These are phyloP conservation scores for Hyphantria cunea DNA, from an alignment of 1,140 invertebrate species.

Conservation along the genomic window DNA sequence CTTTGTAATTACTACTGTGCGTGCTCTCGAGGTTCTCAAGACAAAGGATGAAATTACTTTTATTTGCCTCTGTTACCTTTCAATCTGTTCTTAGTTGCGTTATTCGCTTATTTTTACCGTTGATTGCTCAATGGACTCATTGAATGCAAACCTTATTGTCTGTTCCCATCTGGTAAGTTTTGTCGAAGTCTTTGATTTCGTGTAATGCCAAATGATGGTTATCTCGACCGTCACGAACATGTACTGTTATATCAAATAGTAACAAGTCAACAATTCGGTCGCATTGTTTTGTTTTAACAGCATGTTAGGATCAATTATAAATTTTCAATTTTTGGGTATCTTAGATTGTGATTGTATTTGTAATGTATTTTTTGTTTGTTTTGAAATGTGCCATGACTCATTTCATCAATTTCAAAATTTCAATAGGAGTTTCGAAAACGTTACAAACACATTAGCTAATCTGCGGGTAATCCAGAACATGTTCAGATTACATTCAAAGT, in stretches of 20 bases:
- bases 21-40: slow-evolving; percentile 6
- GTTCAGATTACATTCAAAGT: neutral
- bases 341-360: slow-evolving; percentile 35
- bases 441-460: neutral
- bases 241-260: slow-evolving; percentile 49
- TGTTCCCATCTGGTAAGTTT: slow-evolving; percentile 36
- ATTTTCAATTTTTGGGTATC: slow-evolving; percentile 38
- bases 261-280: slow-evolving; percentile 41
- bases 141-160: slow-evolving; percentile 45
- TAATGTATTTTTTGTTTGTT: slow-evolving; percentile 28
- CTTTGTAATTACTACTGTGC: slow-evolving; percentile 32
- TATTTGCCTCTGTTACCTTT: slow-evolving; percentile 27
- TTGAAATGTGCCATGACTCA: slow-evolving; percentile 35
- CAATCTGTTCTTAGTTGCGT: slow-evolving; percentile 37
- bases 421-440: slow-evolving; percentile 2
- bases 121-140: slow-evolving; percentile 44
- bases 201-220: slow-evolving; percentile 42
- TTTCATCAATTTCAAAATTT: slow-evolving; percentile 14
- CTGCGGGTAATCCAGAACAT: neutral
- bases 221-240: slow-evolving; percentile 49
- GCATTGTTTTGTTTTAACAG: slow-evolving; percentile 38
- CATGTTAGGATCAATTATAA: slow-evolving; percentile 35
- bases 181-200: slow-evolving; percentile 46
- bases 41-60: slow-evolving; percentile 27
- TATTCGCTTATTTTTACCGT: slow-evolving; percentile 46